Evolutionary conservation across 2,888 invertebrate species (phyloP).

Genomic region (Himalopsyche anomala): DNA sequence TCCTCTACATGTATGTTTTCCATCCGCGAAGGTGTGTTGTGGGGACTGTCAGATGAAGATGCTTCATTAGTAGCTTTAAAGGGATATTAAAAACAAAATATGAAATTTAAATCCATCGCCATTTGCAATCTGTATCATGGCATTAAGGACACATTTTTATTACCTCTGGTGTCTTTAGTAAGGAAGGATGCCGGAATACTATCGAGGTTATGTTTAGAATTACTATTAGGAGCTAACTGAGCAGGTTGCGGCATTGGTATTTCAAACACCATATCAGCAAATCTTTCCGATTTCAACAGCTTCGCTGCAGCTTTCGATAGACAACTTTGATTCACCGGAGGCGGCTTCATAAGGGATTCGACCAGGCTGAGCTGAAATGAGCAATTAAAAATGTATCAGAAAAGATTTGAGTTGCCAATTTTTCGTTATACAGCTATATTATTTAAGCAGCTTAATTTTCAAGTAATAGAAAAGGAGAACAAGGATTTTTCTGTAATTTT

Average conservation of each 20-base stretch:
- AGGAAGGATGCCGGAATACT: not conserved
- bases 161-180: conserved; percentile 19
- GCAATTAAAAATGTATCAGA: not conserved
- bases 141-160: not conserved
- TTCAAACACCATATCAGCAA: conserved; percentile 83
- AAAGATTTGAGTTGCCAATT: too few relatives aligned
- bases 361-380: conserved; percentile 77
- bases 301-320: conserved; percentile 78
- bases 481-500: too few relatives aligned
- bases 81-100: too few relatives aligned
- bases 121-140: too few relatives aligned
- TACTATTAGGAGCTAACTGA: conserved; percentile 4
- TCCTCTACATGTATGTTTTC: conserved; percentile 56
- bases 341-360: conserved; percentile 80
- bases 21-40: conserved; percentile 7
- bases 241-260: conserved; percentile 67
- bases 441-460: too few relatives aligned
- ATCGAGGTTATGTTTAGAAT: conserved; percentile 46
- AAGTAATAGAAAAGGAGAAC: too few relatives aligned
- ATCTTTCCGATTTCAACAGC: conserved; percentile 75
- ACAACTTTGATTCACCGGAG: conserved; percentile 76
- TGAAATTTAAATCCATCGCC: too few relatives aligned
- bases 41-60: not conserved
- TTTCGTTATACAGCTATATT: too few relatives aligned
- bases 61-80: conserved; percentile 4